A percentile compares a stretch with the other conserved stretches of the same genome.
Conservation (phyloP, 2,888 invertebrate species). For the Drosophila buzzatii region DNA sequence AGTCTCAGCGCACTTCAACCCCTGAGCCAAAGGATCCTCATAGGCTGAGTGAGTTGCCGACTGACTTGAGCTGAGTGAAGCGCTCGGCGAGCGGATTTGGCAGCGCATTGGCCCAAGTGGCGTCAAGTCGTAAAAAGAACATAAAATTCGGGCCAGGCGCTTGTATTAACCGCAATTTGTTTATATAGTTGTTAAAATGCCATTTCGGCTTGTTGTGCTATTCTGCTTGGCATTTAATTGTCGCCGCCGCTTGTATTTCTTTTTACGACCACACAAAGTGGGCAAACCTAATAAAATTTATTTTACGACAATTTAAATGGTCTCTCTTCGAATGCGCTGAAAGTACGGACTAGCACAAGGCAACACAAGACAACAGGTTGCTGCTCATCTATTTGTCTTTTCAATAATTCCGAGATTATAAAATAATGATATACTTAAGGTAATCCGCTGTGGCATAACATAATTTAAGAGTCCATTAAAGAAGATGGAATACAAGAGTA, state of each 20-base stretch:
- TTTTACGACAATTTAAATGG: conserved; percentile 82
- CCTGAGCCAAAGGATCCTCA: conserved; percentile 47
- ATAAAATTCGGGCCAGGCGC: conserved; percentile 72
- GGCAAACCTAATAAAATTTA: conserved; percentile 72
- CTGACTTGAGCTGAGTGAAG: conserved; percentile 20
- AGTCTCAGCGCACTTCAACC: conserved; percentile 48
- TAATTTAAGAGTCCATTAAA: conserved; percentile 2
- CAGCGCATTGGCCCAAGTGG: conserved; percentile 69
- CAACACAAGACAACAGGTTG: conserved; percentile 54
- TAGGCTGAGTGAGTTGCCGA: conserved; percentile 51
- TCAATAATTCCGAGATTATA: conserved; percentile 18
- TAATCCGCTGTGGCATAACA: background rate
- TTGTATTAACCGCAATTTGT: conserved; percentile 80
- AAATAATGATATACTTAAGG: conserved; percentile 4
- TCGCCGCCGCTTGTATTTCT: conserved; percentile 53
- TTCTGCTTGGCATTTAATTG: conserved; percentile 78
- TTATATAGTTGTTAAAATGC: conserved; percentile 81
- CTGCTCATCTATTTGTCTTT: conserved; percentile 8
- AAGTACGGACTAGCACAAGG: conserved; percentile 7
- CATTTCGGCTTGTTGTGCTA: conserved; percentile 78
- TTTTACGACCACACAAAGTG: conserved; percentile 80
- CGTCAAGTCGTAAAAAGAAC: conserved; percentile 85
- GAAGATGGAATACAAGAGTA: background rate
- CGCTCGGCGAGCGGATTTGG: conserved; percentile 29
- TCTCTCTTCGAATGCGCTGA: conserved; percentile 53